A percentile compares a stretch with the other conserved stretches of the same genome.
Conservation (phyloP, 1,140 invertebrate genomes). For the Drosophila pachea region DNA sequence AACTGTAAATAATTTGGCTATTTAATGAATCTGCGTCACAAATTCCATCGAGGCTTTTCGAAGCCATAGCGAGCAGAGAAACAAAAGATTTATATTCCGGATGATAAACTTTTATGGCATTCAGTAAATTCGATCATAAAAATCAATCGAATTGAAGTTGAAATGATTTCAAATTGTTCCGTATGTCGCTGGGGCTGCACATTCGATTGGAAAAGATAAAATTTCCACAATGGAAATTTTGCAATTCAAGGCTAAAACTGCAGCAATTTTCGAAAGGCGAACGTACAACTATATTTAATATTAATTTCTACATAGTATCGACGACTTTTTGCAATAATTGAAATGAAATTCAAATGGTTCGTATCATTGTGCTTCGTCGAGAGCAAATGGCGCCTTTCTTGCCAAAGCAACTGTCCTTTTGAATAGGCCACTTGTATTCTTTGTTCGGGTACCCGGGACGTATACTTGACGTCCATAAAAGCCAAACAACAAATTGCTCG, state of each 20-base stretch:
- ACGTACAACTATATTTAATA: no score
- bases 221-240: no score
- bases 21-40: slow-evolving; percentile 1
- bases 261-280: no score
- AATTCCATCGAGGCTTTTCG: background rate
- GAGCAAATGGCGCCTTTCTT: background rate
- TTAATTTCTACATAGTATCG: no score
- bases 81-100: background rate
- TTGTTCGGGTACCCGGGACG: background rate
- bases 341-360: no score
- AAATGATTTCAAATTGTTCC: no score
- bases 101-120: slow-evolving; percentile 1
- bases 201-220: no score
- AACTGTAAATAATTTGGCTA: slow-evolving; percentile 3
- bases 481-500: slow-evolving; percentile 19
- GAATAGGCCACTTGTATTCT: background rate
- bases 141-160: background rate
- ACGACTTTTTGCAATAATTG: no score
- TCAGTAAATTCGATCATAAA: background rate
- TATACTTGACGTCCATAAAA: background rate
- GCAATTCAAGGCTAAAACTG: no score
- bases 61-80: background rate
- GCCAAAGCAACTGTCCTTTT: background rate
- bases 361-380: background rate
- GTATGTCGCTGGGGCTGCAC: no score